phyloP scores from a whole-genome alignment of 2,797 vertebrate genomes.

The Pogonophryne albipinna region DNA sequence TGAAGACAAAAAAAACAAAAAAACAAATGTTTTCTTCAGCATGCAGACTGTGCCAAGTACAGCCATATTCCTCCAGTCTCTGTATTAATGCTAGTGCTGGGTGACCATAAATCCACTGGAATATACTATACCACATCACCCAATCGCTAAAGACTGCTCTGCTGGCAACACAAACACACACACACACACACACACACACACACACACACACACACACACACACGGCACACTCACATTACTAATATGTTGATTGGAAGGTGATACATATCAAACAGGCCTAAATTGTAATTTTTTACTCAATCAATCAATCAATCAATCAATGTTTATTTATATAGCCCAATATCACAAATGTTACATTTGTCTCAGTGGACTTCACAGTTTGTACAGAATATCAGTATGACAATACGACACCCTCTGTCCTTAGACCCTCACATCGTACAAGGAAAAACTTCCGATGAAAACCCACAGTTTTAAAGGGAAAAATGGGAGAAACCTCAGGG shows the following conservation, averaged over 20 bases:
- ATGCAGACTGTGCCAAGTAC: conserved; percentile 15
- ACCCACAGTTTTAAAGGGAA: too few species aligned
- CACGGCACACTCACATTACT: conserved; percentile 27
- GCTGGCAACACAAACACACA: conserved; percentile 27
- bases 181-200: conserved; percentile 22
- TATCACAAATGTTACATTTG: too few species aligned
- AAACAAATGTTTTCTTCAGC: conserved; percentile 23
- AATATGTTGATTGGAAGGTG: conserved; percentile 46
- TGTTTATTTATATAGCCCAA: too few species aligned
- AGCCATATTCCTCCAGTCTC: conserved; percentile 42
- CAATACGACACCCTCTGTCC: too few species aligned
- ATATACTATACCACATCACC: conserved; percentile 47
- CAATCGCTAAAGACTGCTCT: conserved; percentile 37
- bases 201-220: conserved; percentile 5
- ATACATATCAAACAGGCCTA: conserved; percentile 31
- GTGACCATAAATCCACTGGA: conserved; percentile 64
- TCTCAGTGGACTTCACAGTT: too few species aligned
- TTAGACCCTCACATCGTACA: too few species aligned
- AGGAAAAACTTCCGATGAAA: too few species aligned
- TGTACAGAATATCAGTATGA: too few species aligned
- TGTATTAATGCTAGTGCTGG: conserved; percentile 54
- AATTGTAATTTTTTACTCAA: conserved; percentile 21
- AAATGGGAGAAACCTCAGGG: too few species aligned
- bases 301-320: conserved; percentile 3
- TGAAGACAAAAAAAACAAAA: conserved; percentile 9